Conservation (phyloP, 2,888 invertebrate genomes). For the Theretra japonica region DNA sequence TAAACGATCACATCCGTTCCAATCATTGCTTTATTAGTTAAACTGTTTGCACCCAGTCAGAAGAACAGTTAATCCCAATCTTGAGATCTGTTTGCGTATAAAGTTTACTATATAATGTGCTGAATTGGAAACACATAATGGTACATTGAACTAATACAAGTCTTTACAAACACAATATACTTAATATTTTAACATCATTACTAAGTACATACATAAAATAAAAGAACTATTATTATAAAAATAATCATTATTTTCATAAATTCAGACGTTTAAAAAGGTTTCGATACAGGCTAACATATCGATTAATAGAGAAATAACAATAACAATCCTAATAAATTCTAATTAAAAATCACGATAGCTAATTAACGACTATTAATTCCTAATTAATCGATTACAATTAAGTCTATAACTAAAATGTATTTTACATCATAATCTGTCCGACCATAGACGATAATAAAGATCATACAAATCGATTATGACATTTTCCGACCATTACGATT, state of each 20-base stretch:
- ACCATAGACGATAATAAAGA: constrained; percentile 26
- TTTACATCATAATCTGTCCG: constrained; percentile 25
- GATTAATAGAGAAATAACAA: neutral
- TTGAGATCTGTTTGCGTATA: neutral
- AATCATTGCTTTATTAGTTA: constrained; percentile 7
- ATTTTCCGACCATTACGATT: constrained; percentile 26
- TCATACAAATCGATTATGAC: constrained; percentile 24
- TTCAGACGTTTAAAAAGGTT: too few relatives aligned
- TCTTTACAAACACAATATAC: too few relatives aligned
- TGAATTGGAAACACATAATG: too few relatives aligned
- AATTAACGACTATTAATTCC: constrained; percentile 20
- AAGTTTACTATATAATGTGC: neutral
- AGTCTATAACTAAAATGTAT: constrained; percentile 24
- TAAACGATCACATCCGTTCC: constrained; percentile 15
- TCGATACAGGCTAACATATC: neutral
- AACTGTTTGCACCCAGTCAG: neutral
- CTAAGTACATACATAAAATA: too few relatives aligned
- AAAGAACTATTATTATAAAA: too few relatives aligned
- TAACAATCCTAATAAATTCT: constrained; percentile 3
- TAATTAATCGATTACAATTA: constrained; percentile 20
- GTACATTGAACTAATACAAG: too few relatives aligned
- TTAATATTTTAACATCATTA: too few relatives aligned
- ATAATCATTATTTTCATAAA: too few relatives aligned
- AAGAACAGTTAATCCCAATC: neutral
- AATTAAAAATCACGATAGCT: constrained; percentile 13